Evolutionary conservation across 2,888 invertebrate genomes (phyloP).

Genomic region (Tiliacea aurago): DNA sequence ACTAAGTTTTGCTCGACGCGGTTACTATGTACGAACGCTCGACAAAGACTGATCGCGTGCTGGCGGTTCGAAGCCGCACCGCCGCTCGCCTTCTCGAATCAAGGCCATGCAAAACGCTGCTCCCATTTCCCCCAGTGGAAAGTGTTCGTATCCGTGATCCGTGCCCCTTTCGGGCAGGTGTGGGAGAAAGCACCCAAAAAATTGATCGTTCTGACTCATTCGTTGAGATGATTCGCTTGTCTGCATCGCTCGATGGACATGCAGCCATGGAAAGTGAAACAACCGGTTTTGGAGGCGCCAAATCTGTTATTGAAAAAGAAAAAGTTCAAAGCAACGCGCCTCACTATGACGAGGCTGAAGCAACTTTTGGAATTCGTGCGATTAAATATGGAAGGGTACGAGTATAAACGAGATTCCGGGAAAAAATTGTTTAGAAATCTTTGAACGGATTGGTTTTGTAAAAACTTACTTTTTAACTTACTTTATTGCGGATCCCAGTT

Average conservation of each 20-base stretch:
- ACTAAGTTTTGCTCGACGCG: slow-evolving; percentile 64
- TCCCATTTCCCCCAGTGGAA: slow-evolving; percentile 89
- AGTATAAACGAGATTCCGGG: slow-evolving; percentile 4
- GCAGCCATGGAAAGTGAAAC: slow-evolving; percentile 83
- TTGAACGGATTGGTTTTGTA: slow-evolving; percentile 20
- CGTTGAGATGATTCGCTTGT: slow-evolving; percentile 80
- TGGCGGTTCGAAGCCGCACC: slow-evolving; percentile 66
- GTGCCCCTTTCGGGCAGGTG: slow-evolving; percentile 88
- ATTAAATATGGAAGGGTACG: slow-evolving; percentile 20
- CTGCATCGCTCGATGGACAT: slow-evolving; percentile 70
- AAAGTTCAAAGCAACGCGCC: slow-evolving; percentile 69
- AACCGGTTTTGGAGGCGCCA: slow-evolving; percentile 83
- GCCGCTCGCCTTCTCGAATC: slow-evolving; percentile 79
- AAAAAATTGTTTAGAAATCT: slow-evolving; percentile 14
- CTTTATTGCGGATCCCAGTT: slow-evolving; percentile 33
- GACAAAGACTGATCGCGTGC: slow-evolving; percentile 76
- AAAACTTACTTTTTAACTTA: slow-evolving; percentile 22
- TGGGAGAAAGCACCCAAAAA: slow-evolving; percentile 89
- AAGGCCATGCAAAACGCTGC: slow-evolving; percentile 88
- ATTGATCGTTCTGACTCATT: slow-evolving; percentile 86
- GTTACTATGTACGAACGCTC: slow-evolving; percentile 67
- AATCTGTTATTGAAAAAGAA: slow-evolving; percentile 75
- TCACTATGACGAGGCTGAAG: slow-evolving; percentile 26
- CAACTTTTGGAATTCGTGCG: slow-evolving; percentile 32
- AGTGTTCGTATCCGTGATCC: slow-evolving; percentile 89